Conservation (phyloP, 2,797 vertebrate genomes). For the Manis pentadactyla region DNA sequence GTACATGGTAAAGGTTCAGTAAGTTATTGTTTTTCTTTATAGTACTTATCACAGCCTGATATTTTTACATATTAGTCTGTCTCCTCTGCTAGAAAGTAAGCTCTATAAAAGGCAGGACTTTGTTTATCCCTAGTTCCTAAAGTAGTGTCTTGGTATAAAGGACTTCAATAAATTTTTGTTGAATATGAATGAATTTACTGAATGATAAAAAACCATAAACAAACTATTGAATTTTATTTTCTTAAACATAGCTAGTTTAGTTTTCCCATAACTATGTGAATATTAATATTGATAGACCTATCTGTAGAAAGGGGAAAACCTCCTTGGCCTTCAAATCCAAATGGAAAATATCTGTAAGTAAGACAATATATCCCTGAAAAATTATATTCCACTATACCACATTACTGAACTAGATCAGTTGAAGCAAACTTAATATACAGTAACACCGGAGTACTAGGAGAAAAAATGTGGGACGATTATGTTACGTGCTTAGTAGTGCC, state of each 20-base stretch:
- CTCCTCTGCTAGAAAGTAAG: background rate
- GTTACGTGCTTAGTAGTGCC: background rate
- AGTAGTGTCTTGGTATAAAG: background rate
- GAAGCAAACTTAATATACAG: background rate
- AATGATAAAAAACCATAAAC: background rate
- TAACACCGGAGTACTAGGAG: background rate
- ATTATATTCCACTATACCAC: background rate
- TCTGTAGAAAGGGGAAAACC: background rate
- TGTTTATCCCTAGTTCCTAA: background rate
- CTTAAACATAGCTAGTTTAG: background rate
- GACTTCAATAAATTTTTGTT: background rate
- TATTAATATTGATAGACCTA: background rate
- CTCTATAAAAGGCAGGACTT: background rate
- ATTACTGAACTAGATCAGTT: background rate
- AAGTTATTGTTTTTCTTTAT: background rate
- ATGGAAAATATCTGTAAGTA: background rate
- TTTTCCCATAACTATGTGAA: background rate
- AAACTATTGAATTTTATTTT: background rate
- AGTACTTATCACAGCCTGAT: background rate
- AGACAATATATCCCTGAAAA: background rate
- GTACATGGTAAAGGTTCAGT: background rate
- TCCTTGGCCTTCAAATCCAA: constrained; percentile 27
- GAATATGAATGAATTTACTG: background rate
- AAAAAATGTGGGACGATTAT: background rate
- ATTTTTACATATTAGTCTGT: background rate